Base-by-base conservation (phyloP, 2,888 invertebrate species). In the Cryptophagus acutangulus region DNA sequence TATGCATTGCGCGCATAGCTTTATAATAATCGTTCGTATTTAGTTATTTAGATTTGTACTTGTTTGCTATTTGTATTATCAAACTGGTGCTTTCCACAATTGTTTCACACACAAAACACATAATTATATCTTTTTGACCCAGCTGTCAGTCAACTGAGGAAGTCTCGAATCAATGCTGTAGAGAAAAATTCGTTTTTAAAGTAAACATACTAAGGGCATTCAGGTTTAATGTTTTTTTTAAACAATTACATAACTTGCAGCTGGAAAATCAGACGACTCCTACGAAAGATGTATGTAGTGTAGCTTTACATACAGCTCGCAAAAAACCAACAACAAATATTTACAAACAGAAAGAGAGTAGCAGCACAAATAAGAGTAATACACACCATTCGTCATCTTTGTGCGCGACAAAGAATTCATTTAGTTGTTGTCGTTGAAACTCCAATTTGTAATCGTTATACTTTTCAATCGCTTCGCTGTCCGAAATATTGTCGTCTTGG, bases 371-470 rank as follows among this genome's bases (percentile, higher is more conserved):
- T 41, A 39, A 49, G 2, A 17, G 2, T 2, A 28, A 43, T 46
- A 72, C 87, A 76, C 79, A 97, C 99, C 99, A 99, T 84, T 99
- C 99, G 72, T 99, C 97, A 63, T 99, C 97, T 73, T 99, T 99
- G 75, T 99, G 99, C 31, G 90, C 87, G 59, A 96, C 87, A 74
- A 99, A 99, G 75, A 99, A 99, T 69, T 97, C 95, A 72, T 94
- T 94, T 40, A 97, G 79, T 69, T 97, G 97, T 66, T 94, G 93
- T 38, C 92, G 78, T 60, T 89, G 87, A 70, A 96, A 99, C 62
- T 99, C 97, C 61, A 91, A 74, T 72, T 99, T 99, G 74, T 99
- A 99, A 65, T 97, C 96, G 71, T 93, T 94, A 73, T 97, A 99
- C 66, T 95, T 95, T 62, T 84, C 82, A 51, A 97, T 84, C 2